phyloP scores from a whole-genome alignment of 2,888 invertebrate species.

The Dendrolimus pini region DNA sequence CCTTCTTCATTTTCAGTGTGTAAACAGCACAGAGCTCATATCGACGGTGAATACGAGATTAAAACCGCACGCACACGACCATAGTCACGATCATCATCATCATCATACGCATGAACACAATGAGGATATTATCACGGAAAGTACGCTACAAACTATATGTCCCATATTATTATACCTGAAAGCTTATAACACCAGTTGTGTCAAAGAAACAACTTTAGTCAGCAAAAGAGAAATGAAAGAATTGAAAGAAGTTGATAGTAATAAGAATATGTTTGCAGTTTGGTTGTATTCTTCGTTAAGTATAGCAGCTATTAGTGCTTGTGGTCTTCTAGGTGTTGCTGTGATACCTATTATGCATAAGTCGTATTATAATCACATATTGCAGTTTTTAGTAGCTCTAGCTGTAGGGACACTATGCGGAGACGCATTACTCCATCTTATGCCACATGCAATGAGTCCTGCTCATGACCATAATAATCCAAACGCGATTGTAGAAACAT shows the following conservation, averaged over 20 bases:
- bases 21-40: constrained; percentile 63
- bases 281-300: constrained; percentile 91
- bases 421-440: constrained; percentile 92
- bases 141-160: constrained; percentile 75
- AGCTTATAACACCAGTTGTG: constrained; percentile 75
- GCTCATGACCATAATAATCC: constrained; percentile 34
- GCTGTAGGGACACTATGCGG: constrained; percentile 95
- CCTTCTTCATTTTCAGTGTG: constrained; percentile 48
- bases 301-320: constrained; percentile 89
- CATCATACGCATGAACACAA: constrained; percentile 26
- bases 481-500: constrained; percentile 25
- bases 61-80: constrained; percentile 43
- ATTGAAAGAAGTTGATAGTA: constrained; percentile 33
- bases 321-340: constrained; percentile 91
- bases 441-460: constrained; percentile 87
- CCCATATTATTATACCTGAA: constrained; percentile 83
- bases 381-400: constrained; percentile 94
- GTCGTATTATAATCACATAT: constrained; percentile 89
- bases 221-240: constrained; percentile 12
- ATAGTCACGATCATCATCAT: constrained; percentile 26
- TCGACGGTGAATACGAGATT: constrained; percentile 55
- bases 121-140: constrained; percentile 35
- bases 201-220: constrained; percentile 45
- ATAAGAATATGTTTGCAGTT: constrained; percentile 71
- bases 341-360: constrained; percentile 95